Conservation (phyloP, 2,113 vertebrate species). For the Brachyhypopomus occidentalis region DNA sequence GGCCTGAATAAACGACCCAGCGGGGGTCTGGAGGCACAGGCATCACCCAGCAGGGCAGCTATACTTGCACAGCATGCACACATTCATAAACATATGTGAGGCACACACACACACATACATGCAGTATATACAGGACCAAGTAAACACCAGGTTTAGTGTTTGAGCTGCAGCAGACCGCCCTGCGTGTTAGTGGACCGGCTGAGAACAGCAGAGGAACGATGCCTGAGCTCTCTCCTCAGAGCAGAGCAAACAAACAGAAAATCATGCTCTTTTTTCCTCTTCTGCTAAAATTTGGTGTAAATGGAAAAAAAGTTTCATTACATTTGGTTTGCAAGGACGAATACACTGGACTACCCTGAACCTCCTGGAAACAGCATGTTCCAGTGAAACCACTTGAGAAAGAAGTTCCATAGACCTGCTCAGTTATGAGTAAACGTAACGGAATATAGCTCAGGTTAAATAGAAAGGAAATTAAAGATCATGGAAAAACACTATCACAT, state of each 20-base stretch:
- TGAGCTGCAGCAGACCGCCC: neutral
- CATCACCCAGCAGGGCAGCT: neutral
- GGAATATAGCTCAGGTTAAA: no score
- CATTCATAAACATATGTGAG: neutral
- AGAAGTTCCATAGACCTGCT: no score
- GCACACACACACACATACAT: slow-evolving; percentile 18
- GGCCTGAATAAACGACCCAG: neutral
- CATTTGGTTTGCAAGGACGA: no score
- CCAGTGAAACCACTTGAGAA: no score
- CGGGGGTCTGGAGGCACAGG: neutral
- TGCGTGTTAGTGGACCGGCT: neutral
- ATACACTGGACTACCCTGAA: no score
- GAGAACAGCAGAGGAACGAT: neutral
- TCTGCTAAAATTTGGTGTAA: slow-evolving; percentile 9
- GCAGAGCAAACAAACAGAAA: neutral
- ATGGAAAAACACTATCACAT: no score
- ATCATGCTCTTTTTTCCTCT: neutral
- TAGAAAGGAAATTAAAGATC: no score
- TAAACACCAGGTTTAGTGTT: neutral
- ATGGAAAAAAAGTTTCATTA: neutral
- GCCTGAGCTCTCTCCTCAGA: no score
- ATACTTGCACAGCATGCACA: slow-evolving; percentile 1
- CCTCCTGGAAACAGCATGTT: no score
- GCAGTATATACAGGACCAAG: slow-evolving; percentile 1
- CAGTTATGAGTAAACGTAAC: no score